Evolutionary conservation across 2,797 vertebrate species (phyloP).

Genomic region (Rhabdomys pumilio): DNA sequence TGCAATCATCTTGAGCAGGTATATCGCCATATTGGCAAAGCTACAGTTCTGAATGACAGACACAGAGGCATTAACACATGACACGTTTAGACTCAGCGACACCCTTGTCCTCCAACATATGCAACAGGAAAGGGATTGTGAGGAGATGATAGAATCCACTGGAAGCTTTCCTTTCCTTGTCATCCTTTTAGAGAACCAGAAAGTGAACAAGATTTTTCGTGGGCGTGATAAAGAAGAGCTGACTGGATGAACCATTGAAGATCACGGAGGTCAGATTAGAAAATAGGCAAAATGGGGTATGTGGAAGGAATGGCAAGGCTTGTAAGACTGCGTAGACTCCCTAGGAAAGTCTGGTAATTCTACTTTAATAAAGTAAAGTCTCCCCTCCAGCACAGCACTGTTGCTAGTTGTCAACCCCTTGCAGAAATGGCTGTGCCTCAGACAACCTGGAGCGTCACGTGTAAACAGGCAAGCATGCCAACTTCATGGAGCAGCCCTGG

Average conservation of each 20-base stretch:
- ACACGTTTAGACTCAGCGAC: slow-evolving; percentile 7
- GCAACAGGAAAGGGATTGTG: neutral
- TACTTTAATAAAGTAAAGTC: neutral
- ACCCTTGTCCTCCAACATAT: too few relatives aligned
- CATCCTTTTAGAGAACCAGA: slow-evolving; percentile 27
- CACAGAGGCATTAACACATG: slow-evolving; percentile 4
- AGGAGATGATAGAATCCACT: slow-evolving; percentile 37
- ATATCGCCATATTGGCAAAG: slow-evolving; percentile 60
- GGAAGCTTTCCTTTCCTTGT: neutral
- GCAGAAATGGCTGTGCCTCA: neutral
- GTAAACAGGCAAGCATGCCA: neutral
- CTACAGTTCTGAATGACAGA: slow-evolving; percentile 53
- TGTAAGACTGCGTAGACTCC: neutral
- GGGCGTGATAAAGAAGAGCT: neutral
- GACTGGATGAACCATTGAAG: neutral
- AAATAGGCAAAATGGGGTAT: neutral
- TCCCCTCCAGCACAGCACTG: neutral
- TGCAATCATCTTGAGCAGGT: slow-evolving; percentile 55
- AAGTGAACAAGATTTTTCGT: neutral
- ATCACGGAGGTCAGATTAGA: neutral
- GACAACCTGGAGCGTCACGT: neutral
- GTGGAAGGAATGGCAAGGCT: neutral
- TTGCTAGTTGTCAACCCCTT: neutral
- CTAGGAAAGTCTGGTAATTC: neutral
- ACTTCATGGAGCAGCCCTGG: neutral